Conservation (phyloP, 2,888 invertebrate species). For the Thysanoteuthis rhombus region DNA sequence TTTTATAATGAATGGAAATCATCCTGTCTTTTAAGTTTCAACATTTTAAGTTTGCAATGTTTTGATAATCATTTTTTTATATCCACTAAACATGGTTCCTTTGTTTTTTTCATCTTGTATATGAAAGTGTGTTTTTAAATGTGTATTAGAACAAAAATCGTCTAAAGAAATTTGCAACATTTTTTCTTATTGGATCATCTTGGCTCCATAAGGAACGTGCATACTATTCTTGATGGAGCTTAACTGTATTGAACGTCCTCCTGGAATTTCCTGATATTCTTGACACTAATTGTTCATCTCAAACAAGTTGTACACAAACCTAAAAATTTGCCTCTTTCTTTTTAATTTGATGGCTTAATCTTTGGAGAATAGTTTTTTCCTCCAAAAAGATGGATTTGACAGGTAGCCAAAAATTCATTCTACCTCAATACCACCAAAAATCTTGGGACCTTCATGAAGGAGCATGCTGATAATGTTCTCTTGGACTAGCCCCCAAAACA, state of each 20-base stretch:
- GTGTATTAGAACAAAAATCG: too few species aligned
- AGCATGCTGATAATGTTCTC: not conserved
- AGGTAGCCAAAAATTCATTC: not conserved
- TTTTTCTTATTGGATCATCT: too few species aligned
- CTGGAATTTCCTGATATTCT: not conserved
- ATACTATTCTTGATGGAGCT: too few species aligned
- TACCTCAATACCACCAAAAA: not conserved
- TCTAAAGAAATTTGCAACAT: too few species aligned
- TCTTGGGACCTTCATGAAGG: not conserved
- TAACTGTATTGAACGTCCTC: not conserved
- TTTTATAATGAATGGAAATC: too few species aligned
- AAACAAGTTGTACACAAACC: not conserved
- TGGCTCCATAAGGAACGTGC: too few species aligned
- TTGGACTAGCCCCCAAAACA: not conserved
- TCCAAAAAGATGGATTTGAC: not conserved
- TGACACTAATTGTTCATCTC: not conserved
- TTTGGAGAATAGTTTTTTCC: not conserved
- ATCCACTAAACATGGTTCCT: too few species aligned
- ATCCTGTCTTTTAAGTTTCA: too few species aligned
- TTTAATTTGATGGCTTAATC: not conserved
- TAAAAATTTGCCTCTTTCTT: not conserved
- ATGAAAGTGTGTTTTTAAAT: too few species aligned
- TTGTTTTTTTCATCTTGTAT: too few species aligned
- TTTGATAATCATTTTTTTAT: too few species aligned
- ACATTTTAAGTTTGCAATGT: too few species aligned